Percentiles rank a stretch among this genome's conserved stretches.
Evolutionary conservation across 2,888 invertebrate genomes (phyloP).

Genomic region (Caenorhabditis panamensis): DNA sequence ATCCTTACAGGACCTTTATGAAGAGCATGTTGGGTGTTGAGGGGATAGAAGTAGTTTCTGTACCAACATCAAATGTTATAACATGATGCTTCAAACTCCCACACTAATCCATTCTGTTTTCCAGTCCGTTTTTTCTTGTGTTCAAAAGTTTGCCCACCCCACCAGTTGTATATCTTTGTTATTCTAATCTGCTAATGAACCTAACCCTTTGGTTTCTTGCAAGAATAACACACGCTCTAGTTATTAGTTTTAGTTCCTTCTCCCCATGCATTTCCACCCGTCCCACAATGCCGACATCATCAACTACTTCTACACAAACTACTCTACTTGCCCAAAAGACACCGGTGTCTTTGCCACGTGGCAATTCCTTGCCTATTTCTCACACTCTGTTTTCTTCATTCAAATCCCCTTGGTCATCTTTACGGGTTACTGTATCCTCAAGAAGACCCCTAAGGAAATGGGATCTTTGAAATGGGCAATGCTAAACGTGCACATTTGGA

Average conservation of each 20-base stretch:
- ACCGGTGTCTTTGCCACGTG: background rate
- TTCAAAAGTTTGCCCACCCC: too few relatives aligned
- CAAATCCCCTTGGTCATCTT: background rate
- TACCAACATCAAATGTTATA: too few relatives aligned
- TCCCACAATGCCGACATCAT: constrained; percentile 1
- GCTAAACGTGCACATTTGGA: background rate
- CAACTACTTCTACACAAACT: background rate
- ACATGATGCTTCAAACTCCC: too few relatives aligned
- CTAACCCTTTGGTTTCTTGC: too few relatives aligned
- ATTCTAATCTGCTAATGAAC: background rate
- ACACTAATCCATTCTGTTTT: too few relatives aligned
- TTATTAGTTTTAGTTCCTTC: too few relatives aligned
- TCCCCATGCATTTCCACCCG: background rate
- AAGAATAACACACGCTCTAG: too few relatives aligned
- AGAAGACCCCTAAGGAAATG: background rate
- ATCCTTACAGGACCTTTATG: background rate
- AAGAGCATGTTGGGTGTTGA: background rate
- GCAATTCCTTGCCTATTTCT: background rate
- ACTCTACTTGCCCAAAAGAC: background rate
- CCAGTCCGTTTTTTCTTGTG: too few relatives aligned
- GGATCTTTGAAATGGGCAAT: background rate
- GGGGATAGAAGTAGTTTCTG: too few relatives aligned
- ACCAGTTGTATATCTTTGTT: too few relatives aligned
- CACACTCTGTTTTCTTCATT: background rate
- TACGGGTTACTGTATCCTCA: background rate